Evolutionary conservation across 2,113 vertebrate species (phyloP), one percentile per base, ranked within the genome.

Genomic region (Malurus alboscapulatus): DNA sequence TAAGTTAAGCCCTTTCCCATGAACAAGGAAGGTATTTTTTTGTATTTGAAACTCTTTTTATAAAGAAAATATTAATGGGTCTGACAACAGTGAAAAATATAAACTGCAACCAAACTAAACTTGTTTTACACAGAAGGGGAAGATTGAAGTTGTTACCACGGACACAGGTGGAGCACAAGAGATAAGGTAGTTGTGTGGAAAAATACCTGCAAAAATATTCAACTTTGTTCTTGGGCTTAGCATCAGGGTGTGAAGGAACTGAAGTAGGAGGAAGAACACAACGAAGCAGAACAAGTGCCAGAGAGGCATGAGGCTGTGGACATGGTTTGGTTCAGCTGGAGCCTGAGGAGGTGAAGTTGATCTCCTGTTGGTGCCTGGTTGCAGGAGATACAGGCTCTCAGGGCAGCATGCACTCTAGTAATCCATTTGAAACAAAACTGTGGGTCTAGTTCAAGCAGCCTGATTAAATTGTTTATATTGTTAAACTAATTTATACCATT

Each of bases 391-490:
- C 14, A 17, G 36, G 19, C 10, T 89, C 30, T 59, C 8, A 6
- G 3, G 7, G 21, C 36, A 65, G 9, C 5, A 1, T n/a, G 21
- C 27, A 58, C 0, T 14, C 69, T 42, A 54, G 47, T 67, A 67
- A 81, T 42, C 61, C 15, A 42, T 89, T 91, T 91, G 54, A 42
- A 75, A 82, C 9, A 67, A 67, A 87, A 24, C 30, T 50, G 7
- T 34, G 45, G 48, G 40, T 79, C 71, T 77, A 29, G 78, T 74
- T 94, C 61, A 54, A 78, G 53, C 10, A n/a, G 78, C 32, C 53
- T 84, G 69, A 84, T 96, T 81, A 58, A 62, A 84, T 63, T 81
- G 51, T 88, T 92, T 58, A 57, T 84, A 77, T 87, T 89, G 81
- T 84, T 74, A 42, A 32, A 77, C 77, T 84, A 74, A 87, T 91